These are phyloP conservation scores for Ptilodon capucinus DNA, from an alignment of 2,888 invertebrate species.

Conservation along the genomic window DNA sequence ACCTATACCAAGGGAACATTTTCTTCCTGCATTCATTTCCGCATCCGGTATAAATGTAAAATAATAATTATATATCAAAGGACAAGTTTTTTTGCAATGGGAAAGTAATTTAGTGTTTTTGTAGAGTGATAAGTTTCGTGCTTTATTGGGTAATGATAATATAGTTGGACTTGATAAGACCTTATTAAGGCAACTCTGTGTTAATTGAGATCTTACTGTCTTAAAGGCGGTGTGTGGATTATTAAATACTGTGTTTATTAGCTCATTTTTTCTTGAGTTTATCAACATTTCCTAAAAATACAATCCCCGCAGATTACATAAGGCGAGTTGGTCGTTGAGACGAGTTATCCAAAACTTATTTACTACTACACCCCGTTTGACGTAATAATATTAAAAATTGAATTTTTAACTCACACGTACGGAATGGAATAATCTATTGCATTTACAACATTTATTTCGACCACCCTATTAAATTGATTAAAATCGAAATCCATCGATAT, in stretches of 20 bases:
- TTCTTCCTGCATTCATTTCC: conserved; percentile 42
- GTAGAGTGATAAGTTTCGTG: background rate
- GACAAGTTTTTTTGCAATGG: conserved; percentile 22
- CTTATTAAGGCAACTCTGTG: background rate
- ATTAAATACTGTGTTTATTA: background rate
- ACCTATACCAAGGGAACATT: conserved; percentile 22
- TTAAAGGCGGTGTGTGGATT: background rate
- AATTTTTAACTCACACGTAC: too few relatives aligned
- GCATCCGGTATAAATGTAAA: conserved; percentile 41
- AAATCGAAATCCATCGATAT: conserved; percentile 1
- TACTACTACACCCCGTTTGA: background rate
- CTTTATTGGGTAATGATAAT: background rate
- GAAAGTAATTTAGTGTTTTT: conserved; percentile 15
- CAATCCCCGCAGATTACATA: background rate
- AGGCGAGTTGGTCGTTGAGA: background rate
- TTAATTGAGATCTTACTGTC: background rate
- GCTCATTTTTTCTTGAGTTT: background rate
- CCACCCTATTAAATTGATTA: too few relatives aligned
- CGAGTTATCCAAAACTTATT: background rate
- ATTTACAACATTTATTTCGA: too few relatives aligned
- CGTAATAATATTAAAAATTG: too few relatives aligned
- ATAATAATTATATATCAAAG: conserved; percentile 33
- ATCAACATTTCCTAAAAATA: background rate
- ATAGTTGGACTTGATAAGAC: background rate
- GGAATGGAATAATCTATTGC: background rate